Base-by-base conservation (phyloP, 2,797 vertebrate species). In the Lagorchestes hirsutus region DNA sequence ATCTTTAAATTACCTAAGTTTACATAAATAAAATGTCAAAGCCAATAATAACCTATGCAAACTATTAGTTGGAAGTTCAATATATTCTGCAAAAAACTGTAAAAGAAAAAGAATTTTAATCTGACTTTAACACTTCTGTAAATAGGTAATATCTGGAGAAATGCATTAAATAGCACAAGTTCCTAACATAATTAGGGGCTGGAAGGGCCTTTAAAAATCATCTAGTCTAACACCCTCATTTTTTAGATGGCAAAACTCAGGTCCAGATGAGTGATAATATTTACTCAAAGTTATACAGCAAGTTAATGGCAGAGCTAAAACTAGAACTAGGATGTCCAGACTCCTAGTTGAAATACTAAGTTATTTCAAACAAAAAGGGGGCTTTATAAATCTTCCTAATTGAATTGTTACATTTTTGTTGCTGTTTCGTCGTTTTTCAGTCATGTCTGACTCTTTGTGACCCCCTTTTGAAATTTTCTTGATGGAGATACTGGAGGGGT, bases 21-120 rank as follows among this genome's bases (percentile, higher is more conserved):
- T 22, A 95, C 4, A 93, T n/a, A 94, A 46, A 0, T 91, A 97
- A 96, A 59, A 95, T 91, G 18, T 55, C 94, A 97, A 96, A 96
- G 90, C 28, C 91, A 96, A 92, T 96, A 82, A 82, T 58, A 94
- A 87, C 12, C 62, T 95, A 67, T 11, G 91, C 55, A 56, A 96
- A 93, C 59, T 95, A 82, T 82, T 82, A 93, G 95, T 87, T 94
- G 57, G 31, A 97, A 94, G 52, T 34, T 91, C 93, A 95, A 67
- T 93, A 55, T 55, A 93, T 55, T 94, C 40, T 67, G 50, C 34
- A 27, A 87, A 82, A 50, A 87, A 46, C 1, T 82, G 74, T 46
- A 8, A 46, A 87, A 24, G 40, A 27, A 87, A 87, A 0, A 1
- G 40, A 91, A 74, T 90, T 90, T 90, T 87, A 87, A 87, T 95